Percentiles rank a stretch among this genome's conserved stretches.
Conservation (phyloP, 2,797 vertebrate species). For the Oreortyx pictus region DNA sequence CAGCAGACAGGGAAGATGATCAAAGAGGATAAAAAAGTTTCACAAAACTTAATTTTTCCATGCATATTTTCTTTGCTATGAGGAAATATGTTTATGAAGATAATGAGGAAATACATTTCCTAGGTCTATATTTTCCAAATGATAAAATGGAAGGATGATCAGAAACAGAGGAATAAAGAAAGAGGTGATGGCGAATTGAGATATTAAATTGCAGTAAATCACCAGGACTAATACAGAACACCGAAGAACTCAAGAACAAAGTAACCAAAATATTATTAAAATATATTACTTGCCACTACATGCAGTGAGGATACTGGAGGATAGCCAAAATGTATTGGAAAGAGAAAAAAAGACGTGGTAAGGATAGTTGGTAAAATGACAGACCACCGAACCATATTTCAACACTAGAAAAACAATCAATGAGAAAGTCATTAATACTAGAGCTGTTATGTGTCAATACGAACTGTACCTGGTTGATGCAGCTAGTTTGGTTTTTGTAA, state of each 20-base stretch:
- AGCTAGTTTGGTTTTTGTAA: not conserved
- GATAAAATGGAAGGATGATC: not conserved
- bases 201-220: not conserved
- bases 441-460: not conserved
- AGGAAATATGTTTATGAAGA: too few species aligned
- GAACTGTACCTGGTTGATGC: not conserved
- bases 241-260: not conserved
- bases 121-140: not conserved
- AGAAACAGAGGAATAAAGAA: slow-evolving; percentile 1
- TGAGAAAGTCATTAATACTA: not conserved
- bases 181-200: not conserved
- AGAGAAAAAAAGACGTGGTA: not conserved
- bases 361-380: not conserved
- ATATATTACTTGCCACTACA: not conserved
- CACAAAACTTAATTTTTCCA: not conserved
- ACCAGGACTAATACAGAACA: not conserved
- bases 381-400: not conserved
- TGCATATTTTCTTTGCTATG: not conserved
- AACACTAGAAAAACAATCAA: not conserved
- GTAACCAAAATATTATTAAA: not conserved
- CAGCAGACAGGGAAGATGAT: not conserved
- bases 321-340: not conserved
- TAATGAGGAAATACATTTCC: not conserved
- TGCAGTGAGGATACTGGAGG: not conserved
- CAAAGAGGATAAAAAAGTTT: not conserved